Percentiles rank a stretch among this genome's conserved stretches.
These are phyloP conservation scores for Limonius californicus DNA, from an alignment of 1,140 invertebrate genomes.

Conservation along the genomic window DNA sequence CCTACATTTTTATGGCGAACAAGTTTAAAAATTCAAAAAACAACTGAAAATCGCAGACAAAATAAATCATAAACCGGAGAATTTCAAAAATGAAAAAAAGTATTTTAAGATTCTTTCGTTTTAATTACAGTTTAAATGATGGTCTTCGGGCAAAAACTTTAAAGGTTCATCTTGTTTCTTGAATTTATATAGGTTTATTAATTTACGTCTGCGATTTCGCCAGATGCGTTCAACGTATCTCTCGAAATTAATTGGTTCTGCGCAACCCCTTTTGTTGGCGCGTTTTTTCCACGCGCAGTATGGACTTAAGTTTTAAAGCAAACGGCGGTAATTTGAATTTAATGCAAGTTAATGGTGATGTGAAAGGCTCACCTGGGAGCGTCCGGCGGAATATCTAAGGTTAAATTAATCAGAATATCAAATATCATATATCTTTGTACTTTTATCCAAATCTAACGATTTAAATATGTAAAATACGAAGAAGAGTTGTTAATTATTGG, in stretches of 20 bases:
- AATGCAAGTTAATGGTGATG: too few relatives aligned
- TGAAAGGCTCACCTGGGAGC: too few relatives aligned
- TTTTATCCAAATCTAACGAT: too few relatives aligned
- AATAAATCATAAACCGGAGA: constrained; percentile 27
- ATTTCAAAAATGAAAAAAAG: constrained; percentile 24
- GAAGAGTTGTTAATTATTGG: too few relatives aligned
- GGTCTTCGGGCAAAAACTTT: constrained; percentile 20
- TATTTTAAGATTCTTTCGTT: constrained; percentile 18
- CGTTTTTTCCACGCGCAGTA: too few relatives aligned
- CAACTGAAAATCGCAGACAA: constrained; percentile 27
- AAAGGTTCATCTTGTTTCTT: constrained; percentile 24
- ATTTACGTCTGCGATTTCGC: constrained; percentile 21
- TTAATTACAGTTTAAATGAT: constrained; percentile 24
- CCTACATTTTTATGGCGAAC: constrained; percentile 21
- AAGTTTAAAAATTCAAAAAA: constrained; percentile 27
- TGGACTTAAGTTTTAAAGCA: too few relatives aligned
- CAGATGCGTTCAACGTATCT: neutral
- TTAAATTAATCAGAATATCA: neutral
- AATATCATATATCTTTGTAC: neutral
- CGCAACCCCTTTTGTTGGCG: too few relatives aligned
- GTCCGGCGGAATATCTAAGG: too few relatives aligned
- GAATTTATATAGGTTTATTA: constrained; percentile 28
- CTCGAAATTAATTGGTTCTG: constrained; percentile 17
- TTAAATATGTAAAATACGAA: too few relatives aligned
- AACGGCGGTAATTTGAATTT: too few relatives aligned